A percentile compares a stretch with the other conserved stretches of the same genome.
Evolutionary conservation across 2,888 invertebrate species (phyloP).

Genomic region (Drosophila macrospina): DNA sequence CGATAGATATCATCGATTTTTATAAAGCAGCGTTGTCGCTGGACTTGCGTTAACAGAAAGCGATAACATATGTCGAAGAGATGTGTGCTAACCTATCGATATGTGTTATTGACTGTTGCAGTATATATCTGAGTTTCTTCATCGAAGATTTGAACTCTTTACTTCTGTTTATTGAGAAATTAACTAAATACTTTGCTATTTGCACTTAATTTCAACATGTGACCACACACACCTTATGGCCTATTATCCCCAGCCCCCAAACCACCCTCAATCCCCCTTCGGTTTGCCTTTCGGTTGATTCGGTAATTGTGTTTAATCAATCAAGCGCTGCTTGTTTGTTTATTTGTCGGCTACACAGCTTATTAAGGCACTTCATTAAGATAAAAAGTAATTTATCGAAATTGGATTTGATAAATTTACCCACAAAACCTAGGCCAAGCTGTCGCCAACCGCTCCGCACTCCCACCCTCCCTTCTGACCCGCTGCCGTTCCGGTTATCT

Average conservation of each 20-base stretch:
- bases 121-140: too few species aligned
- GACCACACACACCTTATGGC: constrained; percentile 13
- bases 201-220: constrained; percentile 46
- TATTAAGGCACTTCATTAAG: constrained; percentile 74
- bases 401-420: constrained; percentile 57
- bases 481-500: constrained; percentile 68
- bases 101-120: too few species aligned
- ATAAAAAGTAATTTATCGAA: constrained; percentile 78
- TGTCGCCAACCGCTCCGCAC: neutral
- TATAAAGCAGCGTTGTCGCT: too few species aligned
- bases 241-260: neutral
- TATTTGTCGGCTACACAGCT: constrained; percentile 50
- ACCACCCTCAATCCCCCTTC: constrained; percentile 10
- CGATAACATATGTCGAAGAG: too few species aligned
- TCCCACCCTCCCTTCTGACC: constrained; percentile 9
- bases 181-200: constrained; percentile 18
- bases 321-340: constrained; percentile 68
- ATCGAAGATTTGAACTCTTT: neutral
- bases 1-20: too few species aligned
- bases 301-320: constrained; percentile 77
- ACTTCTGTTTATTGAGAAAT: constrained; percentile 4
- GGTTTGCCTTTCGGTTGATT: constrained; percentile 35
- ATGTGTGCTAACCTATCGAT: too few species aligned
- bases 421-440: constrained; percentile 28
- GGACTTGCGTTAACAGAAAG: too few species aligned